Conservation (phyloP, 1,140 invertebrate genomes). For the Cheumatopsyche charites region DNA sequence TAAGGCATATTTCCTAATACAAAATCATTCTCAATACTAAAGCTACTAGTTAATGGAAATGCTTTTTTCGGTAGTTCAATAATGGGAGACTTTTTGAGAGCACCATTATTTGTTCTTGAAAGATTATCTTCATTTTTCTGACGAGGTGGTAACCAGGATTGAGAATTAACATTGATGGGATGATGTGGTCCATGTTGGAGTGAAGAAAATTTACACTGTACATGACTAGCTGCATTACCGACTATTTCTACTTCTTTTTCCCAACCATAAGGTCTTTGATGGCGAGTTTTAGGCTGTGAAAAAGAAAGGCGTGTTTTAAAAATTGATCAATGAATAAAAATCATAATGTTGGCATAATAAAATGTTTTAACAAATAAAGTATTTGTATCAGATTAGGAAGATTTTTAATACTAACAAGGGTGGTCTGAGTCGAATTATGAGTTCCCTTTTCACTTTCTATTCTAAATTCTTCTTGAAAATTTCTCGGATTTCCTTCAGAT, state of each 20-base stretch:
- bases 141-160: slow-evolving; percentile 58
- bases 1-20: slow-evolving; percentile 58
- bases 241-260: slow-evolving; percentile 59
- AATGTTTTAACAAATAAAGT: slow-evolving; percentile 17
- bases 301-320: slow-evolving; percentile 35
- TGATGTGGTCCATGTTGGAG: slow-evolving; percentile 65
- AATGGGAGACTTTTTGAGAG: slow-evolving; percentile 57
- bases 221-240: slow-evolving; percentile 52
- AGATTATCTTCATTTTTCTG: slow-evolving; percentile 44
- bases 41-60: slow-evolving; percentile 55
- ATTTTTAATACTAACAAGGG: slow-evolving; percentile 66
- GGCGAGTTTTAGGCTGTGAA: slow-evolving; percentile 75
- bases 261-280: slow-evolving; percentile 75
- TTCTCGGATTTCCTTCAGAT: slow-evolving; percentile 61
- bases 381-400: neutral
- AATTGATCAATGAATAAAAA: slow-evolving; percentile 24
- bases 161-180: slow-evolving; percentile 50
- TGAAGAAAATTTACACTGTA: slow-evolving; percentile 69
- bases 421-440: slow-evolving; percentile 69
- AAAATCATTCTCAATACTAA: slow-evolving; percentile 60
- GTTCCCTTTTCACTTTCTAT: slow-evolving; percentile 39
- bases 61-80: slow-evolving; percentile 55
- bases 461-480: slow-evolving; percentile 53
- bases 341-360: slow-evolving; percentile 14
- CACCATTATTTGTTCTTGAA: slow-evolving; percentile 45